phyloP scores from a whole-genome alignment of 1,140 invertebrate genomes.

The Doryteuthis pealeii region DNA sequence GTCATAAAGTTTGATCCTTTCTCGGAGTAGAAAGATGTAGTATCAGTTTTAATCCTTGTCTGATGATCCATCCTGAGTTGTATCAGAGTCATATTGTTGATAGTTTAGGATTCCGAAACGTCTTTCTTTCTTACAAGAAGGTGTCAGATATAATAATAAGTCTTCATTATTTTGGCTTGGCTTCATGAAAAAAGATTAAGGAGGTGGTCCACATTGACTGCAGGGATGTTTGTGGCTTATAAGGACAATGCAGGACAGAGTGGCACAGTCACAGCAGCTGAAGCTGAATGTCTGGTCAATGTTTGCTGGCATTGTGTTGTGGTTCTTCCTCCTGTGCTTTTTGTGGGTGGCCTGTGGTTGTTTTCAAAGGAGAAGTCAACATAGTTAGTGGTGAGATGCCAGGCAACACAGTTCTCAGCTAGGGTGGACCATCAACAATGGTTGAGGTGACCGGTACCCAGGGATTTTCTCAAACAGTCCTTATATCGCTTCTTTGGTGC shows the following conservation, averaged over 20 bases:
- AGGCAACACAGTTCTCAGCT: background rate
- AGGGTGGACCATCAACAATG: background rate
- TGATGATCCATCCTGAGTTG: no score
- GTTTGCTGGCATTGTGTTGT: background rate
- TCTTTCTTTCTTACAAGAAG: no score
- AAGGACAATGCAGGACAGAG: background rate
- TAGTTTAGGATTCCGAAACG: no score
- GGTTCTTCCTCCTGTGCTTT: background rate
- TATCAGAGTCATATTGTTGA: no score
- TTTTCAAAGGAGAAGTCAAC: background rate
- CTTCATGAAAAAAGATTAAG: background rate
- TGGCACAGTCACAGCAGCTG: background rate
- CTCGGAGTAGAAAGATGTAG: no score
- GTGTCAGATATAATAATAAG: no score
- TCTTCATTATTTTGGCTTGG: background rate
- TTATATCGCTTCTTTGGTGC: background rate
- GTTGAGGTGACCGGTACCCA: background rate
- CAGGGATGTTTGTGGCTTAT: background rate
- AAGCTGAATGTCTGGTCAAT: background rate
- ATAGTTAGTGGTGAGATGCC: background rate
- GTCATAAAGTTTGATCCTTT: no score
- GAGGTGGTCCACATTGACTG: background rate
- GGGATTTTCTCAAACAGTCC: background rate
- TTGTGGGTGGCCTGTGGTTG: background rate
- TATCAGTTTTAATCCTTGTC: no score